phyloP scores from a whole-genome alignment of 2,888 invertebrate species.

The Spodoptera littoralis region DNA sequence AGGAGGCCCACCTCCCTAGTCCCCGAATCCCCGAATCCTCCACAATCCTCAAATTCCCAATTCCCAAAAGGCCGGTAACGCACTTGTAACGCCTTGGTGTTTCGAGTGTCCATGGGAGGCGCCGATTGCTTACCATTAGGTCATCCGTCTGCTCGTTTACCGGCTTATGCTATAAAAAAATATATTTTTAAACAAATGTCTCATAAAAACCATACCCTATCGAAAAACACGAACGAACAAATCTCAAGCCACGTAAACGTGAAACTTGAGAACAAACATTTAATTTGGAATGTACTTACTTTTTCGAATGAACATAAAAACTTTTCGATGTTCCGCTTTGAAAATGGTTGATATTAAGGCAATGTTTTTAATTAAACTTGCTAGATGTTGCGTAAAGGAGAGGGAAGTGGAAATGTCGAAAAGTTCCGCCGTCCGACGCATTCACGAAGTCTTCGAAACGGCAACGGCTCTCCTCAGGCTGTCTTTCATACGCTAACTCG shows the following conservation, averaged over 20 bases:
- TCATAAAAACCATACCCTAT: constrained; percentile 46
- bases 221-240: constrained; percentile 55
- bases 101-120: too few relatives aligned
- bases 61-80: too few relatives aligned
- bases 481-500: constrained; percentile 49
- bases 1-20: too few relatives aligned
- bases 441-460: constrained; percentile 33
- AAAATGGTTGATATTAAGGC: constrained; percentile 64
- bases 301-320: constrained; percentile 69
- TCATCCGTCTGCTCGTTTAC: too few relatives aligned
- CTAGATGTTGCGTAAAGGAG: constrained; percentile 62
- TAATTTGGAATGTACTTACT: constrained; percentile 69
- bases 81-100: too few relatives aligned
- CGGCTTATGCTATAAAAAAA: too few relatives aligned
- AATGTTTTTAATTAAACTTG: constrained; percentile 80
- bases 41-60: too few relatives aligned
- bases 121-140: too few relatives aligned
- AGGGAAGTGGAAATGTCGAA: constrained; percentile 38
- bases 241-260: constrained; percentile 62
- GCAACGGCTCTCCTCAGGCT: constrained; percentile 22
- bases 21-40: too few relatives aligned
- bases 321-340: constrained; percentile 62
- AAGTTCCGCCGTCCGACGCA: constrained; percentile 51
- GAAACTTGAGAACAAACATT: constrained; percentile 68
- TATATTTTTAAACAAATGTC: neutral